A percentile compares a stretch with the other conserved stretches of the same genome.
phyloP scores from a whole-genome alignment of 2,888 invertebrate species.

The Cyaniris semiargus region DNA sequence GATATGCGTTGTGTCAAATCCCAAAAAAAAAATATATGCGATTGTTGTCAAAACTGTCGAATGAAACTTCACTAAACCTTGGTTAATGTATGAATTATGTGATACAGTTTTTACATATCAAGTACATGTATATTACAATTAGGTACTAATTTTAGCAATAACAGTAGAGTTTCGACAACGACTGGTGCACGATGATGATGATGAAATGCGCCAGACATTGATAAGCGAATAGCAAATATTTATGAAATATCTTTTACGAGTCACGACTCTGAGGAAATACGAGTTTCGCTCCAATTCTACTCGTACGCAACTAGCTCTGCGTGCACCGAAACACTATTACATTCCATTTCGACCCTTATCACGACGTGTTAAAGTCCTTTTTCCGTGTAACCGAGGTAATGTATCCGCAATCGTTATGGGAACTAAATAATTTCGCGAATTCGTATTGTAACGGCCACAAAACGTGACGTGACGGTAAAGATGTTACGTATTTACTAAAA shows the following conservation, averaged over 20 bases:
- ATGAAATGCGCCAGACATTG: constrained; percentile 1
- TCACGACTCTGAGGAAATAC: constrained; percentile 37
- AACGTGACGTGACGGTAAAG: constrained; percentile 19
- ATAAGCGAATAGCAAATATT: constrained; percentile 18
- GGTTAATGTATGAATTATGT: neutral
- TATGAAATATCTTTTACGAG: constrained; percentile 31
- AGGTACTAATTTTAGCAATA: neutral
- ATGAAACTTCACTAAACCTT: too few species aligned
- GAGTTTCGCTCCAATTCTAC: constrained; percentile 39
- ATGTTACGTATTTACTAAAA: neutral
- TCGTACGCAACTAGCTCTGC: constrained; percentile 37
- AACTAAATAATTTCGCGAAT: constrained; percentile 32
- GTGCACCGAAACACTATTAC: constrained; percentile 23
- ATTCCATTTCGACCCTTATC: constrained; percentile 23
- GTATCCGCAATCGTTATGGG: constrained; percentile 30
- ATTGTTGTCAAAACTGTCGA: too few species aligned
- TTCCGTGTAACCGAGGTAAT: constrained; percentile 21
- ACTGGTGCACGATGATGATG: neutral
- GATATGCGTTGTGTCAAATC: too few species aligned
- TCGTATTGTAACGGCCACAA: constrained; percentile 17
- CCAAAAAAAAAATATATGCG: too few species aligned
- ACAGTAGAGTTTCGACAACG: neutral
- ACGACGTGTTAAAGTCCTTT: neutral
- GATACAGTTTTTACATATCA: neutral
- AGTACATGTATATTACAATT: neutral